These are phyloP conservation scores for Lepisosteus oculatus DNA, from an alignment of 2,113 vertebrate genomes.

Conservation along the genomic window DNA sequence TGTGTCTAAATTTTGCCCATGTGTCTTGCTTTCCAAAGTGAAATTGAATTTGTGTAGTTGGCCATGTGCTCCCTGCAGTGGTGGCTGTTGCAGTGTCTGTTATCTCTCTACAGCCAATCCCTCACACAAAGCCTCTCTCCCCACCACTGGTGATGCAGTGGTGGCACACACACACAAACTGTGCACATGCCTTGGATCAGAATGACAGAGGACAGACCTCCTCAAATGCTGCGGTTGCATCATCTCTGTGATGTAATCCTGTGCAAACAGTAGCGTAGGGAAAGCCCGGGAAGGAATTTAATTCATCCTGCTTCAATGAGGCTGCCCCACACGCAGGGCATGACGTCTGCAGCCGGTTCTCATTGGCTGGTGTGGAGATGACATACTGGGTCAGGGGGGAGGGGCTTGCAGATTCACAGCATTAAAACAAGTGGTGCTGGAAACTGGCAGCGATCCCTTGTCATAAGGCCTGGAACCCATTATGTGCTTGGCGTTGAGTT, in stretches of 20 bases:
- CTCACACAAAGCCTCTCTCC: too few relatives aligned
- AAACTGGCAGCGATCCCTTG: neutral
- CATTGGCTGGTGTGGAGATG: constrained; percentile 9
- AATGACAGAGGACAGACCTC: neutral
- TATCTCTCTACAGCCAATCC: too few relatives aligned
- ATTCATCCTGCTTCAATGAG: constrained; percentile 27
- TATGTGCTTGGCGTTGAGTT: constrained; percentile 17
- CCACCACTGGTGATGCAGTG: too few relatives aligned
- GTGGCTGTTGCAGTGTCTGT: too few relatives aligned
- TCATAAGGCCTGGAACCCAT: constrained; percentile 20
- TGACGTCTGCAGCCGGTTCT: constrained; percentile 21
- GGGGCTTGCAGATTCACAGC: constrained; percentile 1
- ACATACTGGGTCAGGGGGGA: neutral
- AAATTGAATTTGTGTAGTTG: too few relatives aligned
- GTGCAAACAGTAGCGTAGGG: constrained; percentile 5
- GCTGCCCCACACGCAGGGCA: neutral
- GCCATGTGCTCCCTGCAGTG: too few relatives aligned
- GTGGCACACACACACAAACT: too few relatives aligned
- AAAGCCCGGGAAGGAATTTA: constrained; percentile 33
- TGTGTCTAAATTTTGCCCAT: too few relatives aligned
- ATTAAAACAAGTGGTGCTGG: constrained; percentile 17
- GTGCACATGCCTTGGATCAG: too few relatives aligned
- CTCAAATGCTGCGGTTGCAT: constrained; percentile 10
- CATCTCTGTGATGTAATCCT: constrained; percentile 14
- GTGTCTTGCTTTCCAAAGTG: too few relatives aligned